A percentile compares a stretch with the other conserved stretches of the same genome.
phyloP scores from a whole-genome alignment of 2,113 vertebrate genomes.

The Anseranas semipalmata region DNA sequence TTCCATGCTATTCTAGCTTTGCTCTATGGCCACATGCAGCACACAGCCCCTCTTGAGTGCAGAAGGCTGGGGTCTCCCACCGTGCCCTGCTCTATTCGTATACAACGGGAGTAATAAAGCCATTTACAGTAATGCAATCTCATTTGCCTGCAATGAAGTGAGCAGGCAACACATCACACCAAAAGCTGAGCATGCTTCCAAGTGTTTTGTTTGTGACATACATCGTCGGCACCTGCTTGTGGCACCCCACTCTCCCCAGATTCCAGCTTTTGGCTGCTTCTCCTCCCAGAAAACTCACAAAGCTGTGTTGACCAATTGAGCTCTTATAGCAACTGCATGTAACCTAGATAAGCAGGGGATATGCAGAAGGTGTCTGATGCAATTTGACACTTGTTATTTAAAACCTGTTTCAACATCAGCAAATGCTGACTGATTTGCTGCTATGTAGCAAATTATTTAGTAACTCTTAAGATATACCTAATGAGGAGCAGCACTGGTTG shows the following conservation, averaged over 20 bases:
- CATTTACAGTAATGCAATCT: not conserved
- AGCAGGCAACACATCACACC: accelerated
- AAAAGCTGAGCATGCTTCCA: not conserved
- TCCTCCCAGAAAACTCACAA: not conserved
- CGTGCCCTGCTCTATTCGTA: not conserved
- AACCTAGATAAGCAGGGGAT: not conserved
- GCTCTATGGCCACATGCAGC: not conserved
- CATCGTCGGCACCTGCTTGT: not conserved
- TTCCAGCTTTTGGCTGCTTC: not conserved
- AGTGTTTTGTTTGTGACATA: not conserved
- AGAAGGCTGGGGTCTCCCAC: accelerated
- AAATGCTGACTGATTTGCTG: not conserved
- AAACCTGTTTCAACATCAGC: constrained; percentile 3
- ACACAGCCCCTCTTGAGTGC: not conserved
- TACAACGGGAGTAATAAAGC: not conserved
- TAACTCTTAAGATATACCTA: not conserved
- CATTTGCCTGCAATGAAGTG: not conserved
- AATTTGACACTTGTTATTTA: not conserved
- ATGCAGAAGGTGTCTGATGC: not conserved
- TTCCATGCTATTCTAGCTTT: not conserved
- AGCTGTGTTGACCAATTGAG: accelerated
- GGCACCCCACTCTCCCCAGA: not conserved
- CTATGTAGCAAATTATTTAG: not conserved
- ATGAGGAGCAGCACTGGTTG: accelerated
- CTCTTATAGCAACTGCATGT: not conserved